Conservation (phyloP, 1,140 invertebrate species). For the Cepaea nemoralis region DNA sequence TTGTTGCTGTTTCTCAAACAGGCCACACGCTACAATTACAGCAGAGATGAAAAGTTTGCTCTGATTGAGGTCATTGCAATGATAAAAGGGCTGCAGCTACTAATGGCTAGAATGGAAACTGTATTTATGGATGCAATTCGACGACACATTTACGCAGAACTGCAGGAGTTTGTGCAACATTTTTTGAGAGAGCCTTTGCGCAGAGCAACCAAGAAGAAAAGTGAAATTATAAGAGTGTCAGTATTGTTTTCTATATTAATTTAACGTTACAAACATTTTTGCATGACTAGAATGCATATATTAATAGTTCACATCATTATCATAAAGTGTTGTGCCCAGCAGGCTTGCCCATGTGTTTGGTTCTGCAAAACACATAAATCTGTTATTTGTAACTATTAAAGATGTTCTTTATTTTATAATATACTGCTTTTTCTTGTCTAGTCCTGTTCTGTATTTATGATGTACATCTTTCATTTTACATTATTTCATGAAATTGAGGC, state of each 20-base stretch:
- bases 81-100: constrained; percentile 97
- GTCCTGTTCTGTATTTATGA: no score
- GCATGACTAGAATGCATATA: no score
- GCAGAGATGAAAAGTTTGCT: constrained; percentile 96
- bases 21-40: constrained; percentile 98
- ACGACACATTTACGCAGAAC: constrained; percentile 93
- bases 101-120: constrained; percentile 98
- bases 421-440: no score
- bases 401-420: no score
- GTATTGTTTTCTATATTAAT: constrained; percentile 34
- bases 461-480: no score
- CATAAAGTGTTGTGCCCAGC: no score
- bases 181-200: constrained; percentile 90
- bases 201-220: constrained; percentile 98
- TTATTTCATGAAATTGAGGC: no score
- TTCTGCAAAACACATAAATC: no score
- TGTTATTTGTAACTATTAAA: no score
- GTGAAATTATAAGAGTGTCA: constrained; percentile 92
- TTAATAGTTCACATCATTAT: no score
- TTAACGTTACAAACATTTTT: no score
- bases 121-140: constrained; percentile 97
- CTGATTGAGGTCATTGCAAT: constrained; percentile 98
- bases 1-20: constrained; percentile 56
- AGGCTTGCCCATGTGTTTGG: no score
- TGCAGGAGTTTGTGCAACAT: constrained; percentile 98